Base-by-base conservation (phyloP, 2,113 vertebrate genomes). In the Chionomys nivalis region DNA sequence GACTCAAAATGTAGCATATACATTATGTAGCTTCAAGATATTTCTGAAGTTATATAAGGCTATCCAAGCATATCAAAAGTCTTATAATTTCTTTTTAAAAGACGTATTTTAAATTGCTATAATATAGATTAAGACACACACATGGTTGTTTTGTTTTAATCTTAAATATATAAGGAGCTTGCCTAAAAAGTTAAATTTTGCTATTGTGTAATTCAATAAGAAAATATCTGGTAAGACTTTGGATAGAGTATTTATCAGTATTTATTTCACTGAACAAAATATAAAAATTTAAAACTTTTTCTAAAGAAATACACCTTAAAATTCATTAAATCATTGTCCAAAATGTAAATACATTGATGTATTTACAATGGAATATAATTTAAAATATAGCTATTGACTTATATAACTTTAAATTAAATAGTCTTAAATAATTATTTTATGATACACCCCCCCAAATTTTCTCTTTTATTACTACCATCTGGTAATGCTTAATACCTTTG, bases 21-120 rank as follows among this genome's bases (percentile, higher is more conserved):
- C 19, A 61, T 75, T 7, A 65, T 44, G 61, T 87, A n/a, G 65
- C 82, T 95, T 82, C 4, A 91, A 44, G 91, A 85, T 47, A 28
- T 36, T 73, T 52, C 39, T 39, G 76, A 91, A 92, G 87, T 82
- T 94, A 79, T 39, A 68, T 89, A 36, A 73, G 96, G 65, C 33
- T 85, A 10, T 42, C 1, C 28, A 78, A 82, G 55, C 3, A 77
- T 75, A n/a, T 5, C 42, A 55, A 17, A 78, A 81, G 11, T 47
- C 11, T 73, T 73, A 12, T 31, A 36, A 44, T 93, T 81, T 95
- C 44, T 61, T 26, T 75, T 83, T n/a, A 14, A 73, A 94, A 77
- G 2, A 77, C 9, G 28, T 52, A 61, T 93, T 93, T 90, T 83
- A 95, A 95, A 77, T 52, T 39, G 55, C 5, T 78, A 0, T 81